Conservation (phyloP, 2,888 invertebrate species). For the Ametastegia equiseti region DNA sequence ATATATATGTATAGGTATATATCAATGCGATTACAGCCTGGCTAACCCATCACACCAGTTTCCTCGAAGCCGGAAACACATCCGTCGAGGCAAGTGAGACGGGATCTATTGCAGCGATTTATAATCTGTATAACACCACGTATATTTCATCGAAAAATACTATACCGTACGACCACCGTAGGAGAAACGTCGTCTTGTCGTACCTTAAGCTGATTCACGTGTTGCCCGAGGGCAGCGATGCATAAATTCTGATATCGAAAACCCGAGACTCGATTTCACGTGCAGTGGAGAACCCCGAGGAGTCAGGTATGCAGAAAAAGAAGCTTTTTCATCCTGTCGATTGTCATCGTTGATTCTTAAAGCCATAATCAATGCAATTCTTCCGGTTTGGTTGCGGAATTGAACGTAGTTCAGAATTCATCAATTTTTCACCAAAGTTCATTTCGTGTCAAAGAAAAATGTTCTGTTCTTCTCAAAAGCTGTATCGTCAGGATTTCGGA, state of each 20-base stretch:
- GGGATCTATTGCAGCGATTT: constrained; percentile 55
- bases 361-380: too few relatives aligned
- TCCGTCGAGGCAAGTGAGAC: constrained; percentile 51
- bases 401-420: too few relatives aligned
- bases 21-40: constrained; percentile 40
- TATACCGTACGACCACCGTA: neutral
- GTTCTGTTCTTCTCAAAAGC: too few relatives aligned
- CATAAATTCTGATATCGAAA: constrained; percentile 9
- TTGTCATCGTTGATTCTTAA: too few relatives aligned
- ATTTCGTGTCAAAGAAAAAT: too few relatives aligned
- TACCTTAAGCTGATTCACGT: constrained; percentile 4
- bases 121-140: constrained; percentile 48
- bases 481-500: too few relatives aligned
- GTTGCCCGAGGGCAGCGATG: neutral
- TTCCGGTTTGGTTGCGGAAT: too few relatives aligned
- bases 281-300: neutral
- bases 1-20: neutral
- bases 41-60: constrained; percentile 53
- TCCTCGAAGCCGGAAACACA: constrained; percentile 52
- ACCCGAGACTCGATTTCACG: neutral
- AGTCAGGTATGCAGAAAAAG: too few relatives aligned
- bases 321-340: too few relatives aligned
- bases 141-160: neutral
- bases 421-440: too few relatives aligned
- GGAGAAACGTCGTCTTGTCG: neutral